Conservation (phyloP, 1,140 invertebrate species). For the Pseudobourletiella spinata region DNA sequence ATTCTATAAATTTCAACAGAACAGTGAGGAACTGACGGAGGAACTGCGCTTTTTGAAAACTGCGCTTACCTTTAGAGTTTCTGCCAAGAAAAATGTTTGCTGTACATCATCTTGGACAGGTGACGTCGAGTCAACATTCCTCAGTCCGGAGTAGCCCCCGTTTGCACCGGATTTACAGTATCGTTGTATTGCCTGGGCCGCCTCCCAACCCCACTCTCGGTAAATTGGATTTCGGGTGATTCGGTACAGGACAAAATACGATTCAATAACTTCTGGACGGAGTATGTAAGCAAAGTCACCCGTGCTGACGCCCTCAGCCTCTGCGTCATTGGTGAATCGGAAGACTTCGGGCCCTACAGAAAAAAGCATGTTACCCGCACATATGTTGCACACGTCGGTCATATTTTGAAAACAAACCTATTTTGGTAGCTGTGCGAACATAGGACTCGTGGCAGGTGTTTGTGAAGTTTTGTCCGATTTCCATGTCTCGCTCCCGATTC, state of each 20-base stretch:
- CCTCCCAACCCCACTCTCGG: slow-evolving; percentile 51
- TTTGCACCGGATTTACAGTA: slow-evolving; percentile 42
- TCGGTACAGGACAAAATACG: slow-evolving; percentile 55
- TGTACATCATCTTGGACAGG: slow-evolving; percentile 90
- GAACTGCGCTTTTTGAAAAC: too few species aligned
- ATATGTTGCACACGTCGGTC: too few species aligned
- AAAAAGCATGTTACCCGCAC: too few species aligned
- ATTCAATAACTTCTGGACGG: slow-evolving; percentile 55
- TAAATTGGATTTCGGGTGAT: slow-evolving; percentile 55
- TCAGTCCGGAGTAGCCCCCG: slow-evolving; percentile 81
- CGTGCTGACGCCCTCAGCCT: slow-evolving; percentile 48
- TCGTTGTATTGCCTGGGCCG: slow-evolving; percentile 52
- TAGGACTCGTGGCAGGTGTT: slow-evolving; percentile 36
- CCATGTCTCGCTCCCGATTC: slow-evolving; percentile 12
- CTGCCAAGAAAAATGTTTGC: slow-evolving; percentile 96
- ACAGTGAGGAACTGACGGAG: too few species aligned
- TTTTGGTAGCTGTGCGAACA: slow-evolving; percentile 13
- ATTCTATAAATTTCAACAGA: too few species aligned
- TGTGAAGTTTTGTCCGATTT: slow-evolving; percentile 32
- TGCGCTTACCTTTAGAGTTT: slow-evolving; percentile 98
- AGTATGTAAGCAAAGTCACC: slow-evolving; percentile 56
- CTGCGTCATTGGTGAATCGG: slow-evolving; percentile 43
- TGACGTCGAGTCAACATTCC: slow-evolving; percentile 78
- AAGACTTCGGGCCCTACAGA: slow-evolving; percentile 48
- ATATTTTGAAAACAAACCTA: too few species aligned